Evolutionary conservation across 2,797 vertebrate genomes (phyloP).

Genomic region (Hydrolagus colliei): DNA sequence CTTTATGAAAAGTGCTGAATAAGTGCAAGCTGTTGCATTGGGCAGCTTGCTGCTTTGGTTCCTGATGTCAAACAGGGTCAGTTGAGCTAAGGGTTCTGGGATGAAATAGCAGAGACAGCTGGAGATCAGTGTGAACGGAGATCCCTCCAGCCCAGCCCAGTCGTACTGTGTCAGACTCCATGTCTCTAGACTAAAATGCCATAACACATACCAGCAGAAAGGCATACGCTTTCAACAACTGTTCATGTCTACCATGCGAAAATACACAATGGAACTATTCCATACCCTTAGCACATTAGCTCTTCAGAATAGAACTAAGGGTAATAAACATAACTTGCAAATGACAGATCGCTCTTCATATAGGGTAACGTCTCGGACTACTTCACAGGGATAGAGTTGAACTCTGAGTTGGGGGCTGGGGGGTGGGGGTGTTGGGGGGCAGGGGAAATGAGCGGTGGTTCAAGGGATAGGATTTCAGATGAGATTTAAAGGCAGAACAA

Average conservation of each 20-base stretch:
- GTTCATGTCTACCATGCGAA: not conserved
- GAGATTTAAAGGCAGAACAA: no score
- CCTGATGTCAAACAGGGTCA: not conserved
- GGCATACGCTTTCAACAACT: not conserved
- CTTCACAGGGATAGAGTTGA: no score
- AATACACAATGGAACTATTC: not conserved
- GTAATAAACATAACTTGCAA: no score
- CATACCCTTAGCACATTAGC: not conserved
- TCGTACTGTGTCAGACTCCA: not conserved
- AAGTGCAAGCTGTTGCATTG: not conserved
- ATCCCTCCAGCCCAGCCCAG: not conserved
- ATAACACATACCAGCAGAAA: not conserved
- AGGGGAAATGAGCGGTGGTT: no score
- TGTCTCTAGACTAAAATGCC: constrained; percentile 10
- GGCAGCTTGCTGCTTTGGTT: not conserved
- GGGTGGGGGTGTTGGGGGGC: no score
- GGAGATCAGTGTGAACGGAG: not conserved
- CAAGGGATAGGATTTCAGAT: no score
- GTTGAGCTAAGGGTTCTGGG: not conserved
- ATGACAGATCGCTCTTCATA: no score
- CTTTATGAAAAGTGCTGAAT: no score
- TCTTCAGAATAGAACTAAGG: not conserved
- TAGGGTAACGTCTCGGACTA: no score
- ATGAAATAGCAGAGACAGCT: not conserved
- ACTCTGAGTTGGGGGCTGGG: no score